Evolutionary conservation across 2,113 vertebrate genomes (phyloP).

Genomic region (Carettochelys insculpta): DNA sequence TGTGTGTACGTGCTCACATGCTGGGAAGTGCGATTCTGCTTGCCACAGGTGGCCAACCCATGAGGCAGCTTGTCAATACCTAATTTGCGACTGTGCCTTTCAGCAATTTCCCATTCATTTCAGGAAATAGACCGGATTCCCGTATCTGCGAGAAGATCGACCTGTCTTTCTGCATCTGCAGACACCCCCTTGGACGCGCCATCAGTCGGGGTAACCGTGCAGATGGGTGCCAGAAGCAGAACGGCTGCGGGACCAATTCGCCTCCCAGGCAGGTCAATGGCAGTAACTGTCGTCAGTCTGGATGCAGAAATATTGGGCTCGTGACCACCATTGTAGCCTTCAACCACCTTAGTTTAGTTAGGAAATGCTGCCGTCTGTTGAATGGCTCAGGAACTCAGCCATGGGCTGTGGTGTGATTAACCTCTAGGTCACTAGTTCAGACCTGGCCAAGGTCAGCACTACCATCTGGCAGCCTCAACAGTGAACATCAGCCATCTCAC

Average conservation of each 20-base stretch:
- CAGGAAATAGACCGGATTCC: constrained; percentile 28
- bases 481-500: not conserved
- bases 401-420: not conserved
- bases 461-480: not conserved
- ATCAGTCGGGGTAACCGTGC: not conserved
- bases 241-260: not conserved
- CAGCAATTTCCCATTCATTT: constrained; percentile 46
- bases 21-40: not conserved
- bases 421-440: not conserved
- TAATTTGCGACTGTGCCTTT: constrained; percentile 63
- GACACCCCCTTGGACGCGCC: too few relatives aligned
- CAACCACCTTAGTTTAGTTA: too few relatives aligned
- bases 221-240: not conserved
- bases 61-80: constrained; percentile 52
- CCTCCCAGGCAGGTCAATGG: not conserved
- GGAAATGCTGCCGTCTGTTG: not conserved
- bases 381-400: constrained; percentile 5
- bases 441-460: not conserved
- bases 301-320: not conserved
- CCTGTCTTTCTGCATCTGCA: not conserved
- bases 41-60: not conserved
- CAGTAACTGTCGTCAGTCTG: not conserved
- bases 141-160: not conserved
- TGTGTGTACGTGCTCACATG: rapidly evolving
- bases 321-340: not conserved